Percentiles rank a stretch among this genome's conserved stretches.
Evolutionary conservation across 2,888 invertebrate genomes (phyloP).

Genomic region (Drosophila niveifrons): DNA sequence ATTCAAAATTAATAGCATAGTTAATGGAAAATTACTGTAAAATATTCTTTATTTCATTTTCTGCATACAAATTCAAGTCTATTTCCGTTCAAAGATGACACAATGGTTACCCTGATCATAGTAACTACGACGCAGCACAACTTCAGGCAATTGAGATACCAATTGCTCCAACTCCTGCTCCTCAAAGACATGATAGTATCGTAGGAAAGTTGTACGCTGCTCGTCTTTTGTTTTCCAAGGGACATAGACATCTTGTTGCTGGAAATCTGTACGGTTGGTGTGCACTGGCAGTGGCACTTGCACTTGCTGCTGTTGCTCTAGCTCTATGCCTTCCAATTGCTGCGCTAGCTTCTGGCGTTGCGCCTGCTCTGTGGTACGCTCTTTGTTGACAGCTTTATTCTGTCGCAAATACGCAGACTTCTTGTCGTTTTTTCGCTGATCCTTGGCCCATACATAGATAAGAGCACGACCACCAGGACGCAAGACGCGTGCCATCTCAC

Average conservation of each 20-base stretch:
- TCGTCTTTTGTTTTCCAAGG: slow-evolving; percentile 94
- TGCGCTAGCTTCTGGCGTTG: slow-evolving; percentile 76
- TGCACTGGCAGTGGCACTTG: slow-evolving; percentile 89
- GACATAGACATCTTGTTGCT: slow-evolving; percentile 95
- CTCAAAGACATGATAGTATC: slow-evolving; percentile 97
- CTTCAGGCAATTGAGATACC: slow-evolving; percentile 86
- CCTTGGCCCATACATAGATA: slow-evolving; percentile 98
- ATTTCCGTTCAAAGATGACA: slow-evolving; percentile 88
- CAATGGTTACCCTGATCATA: slow-evolving; percentile 99
- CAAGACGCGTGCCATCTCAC: slow-evolving; percentile 91
- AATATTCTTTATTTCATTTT: background rate
- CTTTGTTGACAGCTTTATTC: slow-evolving; percentile 86
- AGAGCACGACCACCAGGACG: slow-evolving; percentile 91
- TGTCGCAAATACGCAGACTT: slow-evolving; percentile 91
- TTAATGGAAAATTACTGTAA: background rate
- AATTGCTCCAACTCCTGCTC: slow-evolving; percentile 91
- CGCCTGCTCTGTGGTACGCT: slow-evolving; percentile 84
- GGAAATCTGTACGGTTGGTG: slow-evolving; percentile 95
- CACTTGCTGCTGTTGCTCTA: slow-evolving; percentile 37
- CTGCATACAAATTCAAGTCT: background rate
- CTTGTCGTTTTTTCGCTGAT: slow-evolving; percentile 90
- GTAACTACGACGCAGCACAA: slow-evolving; percentile 89
- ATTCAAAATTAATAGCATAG: background rate
- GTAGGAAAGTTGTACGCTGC: slow-evolving; percentile 87
- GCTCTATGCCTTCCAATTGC: slow-evolving; percentile 43